Percentiles rank a stretch among this genome's conserved stretches.
Evolutionary conservation across 2,113 vertebrate genomes (phyloP).

Genomic region (Cyanistes caeruleus): DNA sequence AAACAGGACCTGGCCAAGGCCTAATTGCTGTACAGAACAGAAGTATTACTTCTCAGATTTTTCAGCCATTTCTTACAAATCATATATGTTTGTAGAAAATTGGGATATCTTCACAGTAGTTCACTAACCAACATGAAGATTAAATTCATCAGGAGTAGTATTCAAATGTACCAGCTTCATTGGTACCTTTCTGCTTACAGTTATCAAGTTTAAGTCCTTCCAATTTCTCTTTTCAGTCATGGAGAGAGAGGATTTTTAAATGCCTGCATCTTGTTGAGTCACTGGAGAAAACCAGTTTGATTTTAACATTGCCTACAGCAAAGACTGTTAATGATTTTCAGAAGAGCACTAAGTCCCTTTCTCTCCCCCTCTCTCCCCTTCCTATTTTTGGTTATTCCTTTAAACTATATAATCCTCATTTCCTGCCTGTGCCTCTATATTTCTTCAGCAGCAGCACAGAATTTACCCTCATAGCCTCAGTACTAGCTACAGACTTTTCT

Average conservation of each 20-base stretch:
- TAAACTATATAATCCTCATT: background rate
- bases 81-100: background rate
- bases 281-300: background rate
- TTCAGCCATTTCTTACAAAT: background rate
- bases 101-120: background rate
- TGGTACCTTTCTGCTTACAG: background rate
- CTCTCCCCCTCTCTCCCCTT: background rate
- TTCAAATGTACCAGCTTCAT: background rate
- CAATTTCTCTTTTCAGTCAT: rapidly evolving
- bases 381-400: background rate
- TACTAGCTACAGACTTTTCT: background rate
- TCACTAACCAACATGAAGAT: background rate
- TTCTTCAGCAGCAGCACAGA: background rate
- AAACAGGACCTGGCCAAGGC: background rate
- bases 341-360: background rate
- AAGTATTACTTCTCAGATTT: background rate
- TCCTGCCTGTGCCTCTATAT: background rate
- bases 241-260: background rate
- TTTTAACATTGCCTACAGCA: background rate
- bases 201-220: background rate
- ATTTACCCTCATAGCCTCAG: background rate
- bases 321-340: background rate
- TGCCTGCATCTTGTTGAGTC: background rate
- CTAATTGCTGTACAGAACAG: background rate
- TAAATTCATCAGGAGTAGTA: background rate